These are phyloP conservation scores for Chelon auratus DNA, from an alignment of 2,797 vertebrate species.

Conservation along the genomic window DNA sequence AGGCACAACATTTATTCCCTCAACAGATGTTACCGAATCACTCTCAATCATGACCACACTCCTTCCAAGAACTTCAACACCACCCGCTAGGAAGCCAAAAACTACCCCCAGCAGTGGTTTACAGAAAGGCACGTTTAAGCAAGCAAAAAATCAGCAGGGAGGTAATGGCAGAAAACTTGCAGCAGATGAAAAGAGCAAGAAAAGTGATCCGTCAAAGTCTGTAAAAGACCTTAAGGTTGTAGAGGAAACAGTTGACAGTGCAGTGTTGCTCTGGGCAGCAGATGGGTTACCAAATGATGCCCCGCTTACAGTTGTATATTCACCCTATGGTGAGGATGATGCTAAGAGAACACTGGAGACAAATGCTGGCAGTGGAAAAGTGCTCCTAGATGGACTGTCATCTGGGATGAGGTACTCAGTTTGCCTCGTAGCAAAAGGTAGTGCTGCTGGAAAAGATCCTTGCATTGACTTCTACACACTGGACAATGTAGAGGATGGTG, in stretches of 20 bases:
- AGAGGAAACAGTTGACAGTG: constrained; percentile 88
- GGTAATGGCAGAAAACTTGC: constrained; percentile 74
- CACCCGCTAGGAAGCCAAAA: constrained; percentile 39
- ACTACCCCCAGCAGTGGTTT: constrained; percentile 30
- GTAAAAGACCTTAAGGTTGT: constrained; percentile 88
- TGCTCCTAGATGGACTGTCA: constrained; percentile 89
- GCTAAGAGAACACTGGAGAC: constrained; percentile 86
- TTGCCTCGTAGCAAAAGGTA: constrained; percentile 89
- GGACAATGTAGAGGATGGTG: constrained; percentile 64
- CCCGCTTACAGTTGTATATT: constrained; percentile 89
- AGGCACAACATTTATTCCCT: constrained; percentile 61
- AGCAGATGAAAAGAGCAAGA: constrained; percentile 76
- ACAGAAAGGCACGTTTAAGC: constrained; percentile 59
- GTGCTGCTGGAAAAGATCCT: constrained; percentile 86
- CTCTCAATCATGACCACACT: constrained; percentile 19
- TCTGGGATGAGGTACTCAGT: constrained; percentile 90
- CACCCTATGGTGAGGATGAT: constrained; percentile 90
- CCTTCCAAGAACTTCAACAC: constrained; percentile 32
- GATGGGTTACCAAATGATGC: constrained; percentile 77
- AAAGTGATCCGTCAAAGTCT: constrained; percentile 62
- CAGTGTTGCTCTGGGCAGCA: constrained; percentile 89
- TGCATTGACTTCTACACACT: constrained; percentile 92
- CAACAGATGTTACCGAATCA: constrained; percentile 29
- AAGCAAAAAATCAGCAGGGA: constrained; percentile 65
- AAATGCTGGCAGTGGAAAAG: constrained; percentile 87